phyloP scores from a whole-genome alignment of 2,113 vertebrate genomes.

The Pogona vitticeps region DNA sequence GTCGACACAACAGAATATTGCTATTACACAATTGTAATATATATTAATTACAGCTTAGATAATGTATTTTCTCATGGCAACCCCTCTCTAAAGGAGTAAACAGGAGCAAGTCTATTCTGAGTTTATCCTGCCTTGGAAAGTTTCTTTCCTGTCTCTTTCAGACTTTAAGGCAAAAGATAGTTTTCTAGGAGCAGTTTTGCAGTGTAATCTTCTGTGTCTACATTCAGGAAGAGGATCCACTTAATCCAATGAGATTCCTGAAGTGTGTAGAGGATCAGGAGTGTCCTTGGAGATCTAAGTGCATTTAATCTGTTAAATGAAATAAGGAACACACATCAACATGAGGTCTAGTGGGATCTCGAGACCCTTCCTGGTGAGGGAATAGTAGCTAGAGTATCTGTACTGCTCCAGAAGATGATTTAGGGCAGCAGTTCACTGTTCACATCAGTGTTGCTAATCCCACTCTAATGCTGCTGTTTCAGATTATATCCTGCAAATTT shows the following conservation, averaged over 20 bases:
- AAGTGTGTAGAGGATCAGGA: not conserved
- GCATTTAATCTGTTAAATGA: not conserved
- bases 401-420: not conserved
- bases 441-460: not conserved
- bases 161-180: not conserved
- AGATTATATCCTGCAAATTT: not conserved
- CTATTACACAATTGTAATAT: not conserved
- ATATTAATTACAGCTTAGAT: not conserved
- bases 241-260: not conserved
- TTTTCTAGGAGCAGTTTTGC: not conserved
- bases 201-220: not conserved
- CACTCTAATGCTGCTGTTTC: not conserved
- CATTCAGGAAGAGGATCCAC: not conserved
- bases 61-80: conserved; percentile 10
- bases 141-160: not conserved
- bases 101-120: not conserved
- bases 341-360: not conserved
- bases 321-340: not conserved
- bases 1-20: not conserved
- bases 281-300: not conserved
- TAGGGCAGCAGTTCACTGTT: not conserved
- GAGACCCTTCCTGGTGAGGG: not conserved
- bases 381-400: not conserved
- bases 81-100: not conserved
- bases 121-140: too few species aligned